A percentile compares a stretch with the other conserved stretches of the same genome.
Evolutionary conservation across 2,113 vertebrate species (phyloP).

Genomic region (Archilochus colubris): DNA sequence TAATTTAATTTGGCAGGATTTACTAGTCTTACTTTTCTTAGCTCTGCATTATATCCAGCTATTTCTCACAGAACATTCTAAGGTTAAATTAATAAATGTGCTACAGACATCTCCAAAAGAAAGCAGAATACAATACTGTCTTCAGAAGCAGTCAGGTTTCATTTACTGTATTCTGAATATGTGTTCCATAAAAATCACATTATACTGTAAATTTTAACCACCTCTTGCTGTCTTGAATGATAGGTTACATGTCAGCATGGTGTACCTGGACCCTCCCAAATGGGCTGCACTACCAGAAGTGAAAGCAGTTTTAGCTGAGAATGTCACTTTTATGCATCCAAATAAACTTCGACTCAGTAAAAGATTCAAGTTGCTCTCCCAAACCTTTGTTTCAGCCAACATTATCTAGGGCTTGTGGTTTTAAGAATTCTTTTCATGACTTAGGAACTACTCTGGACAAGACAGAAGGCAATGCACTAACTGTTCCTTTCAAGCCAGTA

Average conservation of each 20-base stretch:
- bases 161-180: fast-evolving
- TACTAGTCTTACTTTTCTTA: not conserved
- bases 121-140: not conserved
- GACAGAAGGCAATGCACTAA: not conserved
- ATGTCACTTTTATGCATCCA: not conserved
- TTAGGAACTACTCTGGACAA: not conserved
- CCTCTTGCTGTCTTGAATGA: not conserved
- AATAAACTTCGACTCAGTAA: not conserved
- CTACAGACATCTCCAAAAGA: not conserved
- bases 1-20: not conserved
- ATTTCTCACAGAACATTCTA: not conserved
- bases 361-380: not conserved
- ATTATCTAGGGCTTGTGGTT: not conserved
- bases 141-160: not conserved
- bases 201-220: not conserved
- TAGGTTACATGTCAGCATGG: fast-evolving
- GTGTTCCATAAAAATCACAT: not conserved
- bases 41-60: not conserved
- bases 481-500: not conserved
- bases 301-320: not conserved
- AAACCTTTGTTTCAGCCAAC: not conserved
- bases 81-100: not conserved
- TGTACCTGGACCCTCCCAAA: not conserved
- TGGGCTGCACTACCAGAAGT: not conserved
- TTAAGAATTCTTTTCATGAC: not conserved